Base-by-base conservation (phyloP, 2,888 invertebrate genomes). In the Pandemis corylana region DNA sequence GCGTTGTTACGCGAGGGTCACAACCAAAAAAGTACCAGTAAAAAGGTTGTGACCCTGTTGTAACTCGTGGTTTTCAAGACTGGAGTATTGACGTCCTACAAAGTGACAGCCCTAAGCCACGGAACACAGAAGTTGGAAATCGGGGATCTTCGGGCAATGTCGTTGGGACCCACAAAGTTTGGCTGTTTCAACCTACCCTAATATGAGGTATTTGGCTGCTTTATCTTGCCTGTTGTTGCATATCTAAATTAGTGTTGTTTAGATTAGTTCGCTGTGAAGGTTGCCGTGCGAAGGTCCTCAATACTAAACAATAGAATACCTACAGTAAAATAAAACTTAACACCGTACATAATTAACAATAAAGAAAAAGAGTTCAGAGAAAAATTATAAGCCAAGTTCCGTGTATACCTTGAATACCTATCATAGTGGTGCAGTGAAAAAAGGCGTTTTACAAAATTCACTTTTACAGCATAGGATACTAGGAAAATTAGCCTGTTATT, bases 161-260 rank as follows among this genome's bases (percentile, higher is more conserved):
- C 74, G 66, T 70, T 66, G 66, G 36, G 28, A 56, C 44, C 66
- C n/a, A 66, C 67, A 71, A 75, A 75, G 62, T 75, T 71, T 36
- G 75, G 61, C 49, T 46, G 68, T 65, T 61, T 28, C 61, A 70
- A 61, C 66, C 46, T 62, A 62, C 51, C 66, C 51, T 70, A 69
- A 70, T 70, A 71, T 67, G 56, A 71, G 75, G 65, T 74, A 74
- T 74, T 67, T n/a, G 53, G 49, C 67, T 75, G 42, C 70, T 75
- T 70, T 71, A 75, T 67, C 75, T 75, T 13, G 44, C 12, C 51
- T 62, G 66, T 73, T 73, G 68, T 67, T 69, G 75, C 66, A 70
- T 73, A 75, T 75, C 75, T 75, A 69, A 74, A 74, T 71, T 53
- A 71, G 67, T 70, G 49, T 75, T 67, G 75, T 75, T 75, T 75